A percentile compares a stretch with the other conserved stretches of the same genome.
Conservation (phyloP, 2,888 invertebrate species). For the Ormyrus rosae region DNA sequence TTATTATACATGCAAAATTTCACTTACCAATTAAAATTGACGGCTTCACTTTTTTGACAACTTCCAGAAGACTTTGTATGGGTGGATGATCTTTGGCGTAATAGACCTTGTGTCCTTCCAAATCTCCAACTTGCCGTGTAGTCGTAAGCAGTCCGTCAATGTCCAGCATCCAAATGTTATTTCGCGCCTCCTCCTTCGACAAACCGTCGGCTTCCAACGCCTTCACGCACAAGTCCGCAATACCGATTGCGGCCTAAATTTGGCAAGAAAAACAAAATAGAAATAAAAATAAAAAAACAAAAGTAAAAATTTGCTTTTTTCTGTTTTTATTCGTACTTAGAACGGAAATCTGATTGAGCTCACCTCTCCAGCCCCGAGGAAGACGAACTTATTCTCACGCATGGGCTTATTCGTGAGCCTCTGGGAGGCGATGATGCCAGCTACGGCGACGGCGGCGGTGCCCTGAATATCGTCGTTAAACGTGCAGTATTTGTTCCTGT, state of each 20-base stretch:
- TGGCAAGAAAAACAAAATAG: background rate
- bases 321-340: background rate
- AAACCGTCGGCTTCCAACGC: constrained; percentile 88
- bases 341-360: constrained; percentile 39
- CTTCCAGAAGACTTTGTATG: constrained; percentile 86
- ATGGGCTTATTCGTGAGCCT: constrained; percentile 88
- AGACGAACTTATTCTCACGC: constrained; percentile 91
- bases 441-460: constrained; percentile 96
- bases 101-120: constrained; percentile 83
- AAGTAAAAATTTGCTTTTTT: background rate
- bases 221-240: constrained; percentile 91
- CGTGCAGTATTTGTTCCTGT: constrained; percentile 93
- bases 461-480: constrained; percentile 99
- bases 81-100: constrained; percentile 89
- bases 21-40: constrained; percentile 88
- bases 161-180: constrained; percentile 97
- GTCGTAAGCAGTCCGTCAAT: constrained; percentile 92
- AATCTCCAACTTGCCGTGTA: constrained; percentile 78
- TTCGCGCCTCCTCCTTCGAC: constrained; percentile 84
- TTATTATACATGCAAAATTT: background rate
- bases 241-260: constrained; percentile 90
- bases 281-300: background rate
- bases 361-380: constrained; percentile 91
- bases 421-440: constrained; percentile 90
- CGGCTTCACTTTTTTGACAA: constrained; percentile 91